Conservation (phyloP, 2,113 vertebrate species). For the Trematocara stigmaticum region DNA sequence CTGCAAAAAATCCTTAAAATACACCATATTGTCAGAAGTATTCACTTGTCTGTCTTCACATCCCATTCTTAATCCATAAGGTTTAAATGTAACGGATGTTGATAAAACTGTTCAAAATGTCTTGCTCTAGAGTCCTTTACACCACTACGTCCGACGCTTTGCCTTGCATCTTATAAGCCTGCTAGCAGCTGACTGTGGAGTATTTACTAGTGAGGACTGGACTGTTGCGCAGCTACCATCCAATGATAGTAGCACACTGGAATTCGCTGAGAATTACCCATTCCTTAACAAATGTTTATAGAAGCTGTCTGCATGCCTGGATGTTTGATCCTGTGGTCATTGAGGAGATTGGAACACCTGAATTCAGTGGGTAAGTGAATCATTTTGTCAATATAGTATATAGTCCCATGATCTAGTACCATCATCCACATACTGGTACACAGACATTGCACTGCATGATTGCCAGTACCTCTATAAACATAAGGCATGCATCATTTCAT, state of each 20-base stretch:
- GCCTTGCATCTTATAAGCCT: background rate
- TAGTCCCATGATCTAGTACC: too few relatives aligned
- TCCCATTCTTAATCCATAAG: background rate
- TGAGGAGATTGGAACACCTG: background rate
- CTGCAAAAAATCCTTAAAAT: background rate
- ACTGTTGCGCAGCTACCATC: background rate
- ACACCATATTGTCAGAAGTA: background rate
- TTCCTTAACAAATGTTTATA: background rate
- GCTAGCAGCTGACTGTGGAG: background rate
- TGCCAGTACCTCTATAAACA: background rate
- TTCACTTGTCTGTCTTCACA: background rate
- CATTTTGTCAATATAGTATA: background rate
- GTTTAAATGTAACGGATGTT: background rate
- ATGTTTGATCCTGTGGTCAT: background rate
- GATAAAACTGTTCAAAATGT: background rate
- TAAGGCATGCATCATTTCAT: background rate
- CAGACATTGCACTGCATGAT: background rate
- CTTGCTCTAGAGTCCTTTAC: background rate
- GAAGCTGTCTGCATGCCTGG: background rate
- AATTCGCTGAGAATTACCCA: fast-evolving
- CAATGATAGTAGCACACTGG: background rate
- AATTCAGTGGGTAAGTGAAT: background rate
- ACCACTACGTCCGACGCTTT: background rate
- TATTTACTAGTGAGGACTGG: background rate
- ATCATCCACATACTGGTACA: background rate